Percentiles rank a stretch among this genome's conserved stretches.
phyloP scores from a whole-genome alignment of 2,888 invertebrate species.

The Ophonus ardosiacus region DNA sequence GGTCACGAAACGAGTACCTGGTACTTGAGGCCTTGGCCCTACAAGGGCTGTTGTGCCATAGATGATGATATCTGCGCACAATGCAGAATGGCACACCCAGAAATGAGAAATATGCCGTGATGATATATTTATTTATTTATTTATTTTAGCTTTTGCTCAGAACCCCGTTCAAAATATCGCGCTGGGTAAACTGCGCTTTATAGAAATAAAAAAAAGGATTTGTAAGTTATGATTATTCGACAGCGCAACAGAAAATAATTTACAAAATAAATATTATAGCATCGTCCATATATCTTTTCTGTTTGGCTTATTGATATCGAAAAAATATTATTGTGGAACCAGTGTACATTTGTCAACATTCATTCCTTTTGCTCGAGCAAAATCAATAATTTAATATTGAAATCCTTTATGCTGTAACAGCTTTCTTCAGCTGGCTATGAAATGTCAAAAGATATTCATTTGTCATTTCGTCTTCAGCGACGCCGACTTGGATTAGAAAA shows the following conservation, averaged over 20 bases:
- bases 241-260: neutral
- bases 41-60: too few relatives aligned
- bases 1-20: too few relatives aligned
- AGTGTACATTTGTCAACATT: slow-evolving; percentile 56
- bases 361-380: slow-evolving; percentile 44
- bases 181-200: neutral
- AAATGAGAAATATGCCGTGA: too few relatives aligned
- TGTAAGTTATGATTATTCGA: slow-evolving; percentile 7
- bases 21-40: too few relatives aligned
- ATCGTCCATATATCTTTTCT: slow-evolving; percentile 27
- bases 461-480: slow-evolving; percentile 21
- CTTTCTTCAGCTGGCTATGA: slow-evolving; percentile 40
- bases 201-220: neutral
- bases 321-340: slow-evolving; percentile 48
- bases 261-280: slow-evolving; percentile 40
- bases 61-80: too few relatives aligned
- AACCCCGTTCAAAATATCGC: too few relatives aligned
- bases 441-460: slow-evolving; percentile 56
- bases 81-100: too few relatives aligned
- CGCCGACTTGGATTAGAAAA: neutral
- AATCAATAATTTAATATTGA: slow-evolving; percentile 60
- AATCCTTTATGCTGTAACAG: slow-evolving; percentile 51
- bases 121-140: too few relatives aligned
- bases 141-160: too few relatives aligned
- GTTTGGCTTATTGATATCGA: slow-evolving; percentile 41